These are phyloP conservation scores for Aphelocoma californica DNA, from an alignment of 2,797 vertebrate genomes.

Conservation along the genomic window DNA sequence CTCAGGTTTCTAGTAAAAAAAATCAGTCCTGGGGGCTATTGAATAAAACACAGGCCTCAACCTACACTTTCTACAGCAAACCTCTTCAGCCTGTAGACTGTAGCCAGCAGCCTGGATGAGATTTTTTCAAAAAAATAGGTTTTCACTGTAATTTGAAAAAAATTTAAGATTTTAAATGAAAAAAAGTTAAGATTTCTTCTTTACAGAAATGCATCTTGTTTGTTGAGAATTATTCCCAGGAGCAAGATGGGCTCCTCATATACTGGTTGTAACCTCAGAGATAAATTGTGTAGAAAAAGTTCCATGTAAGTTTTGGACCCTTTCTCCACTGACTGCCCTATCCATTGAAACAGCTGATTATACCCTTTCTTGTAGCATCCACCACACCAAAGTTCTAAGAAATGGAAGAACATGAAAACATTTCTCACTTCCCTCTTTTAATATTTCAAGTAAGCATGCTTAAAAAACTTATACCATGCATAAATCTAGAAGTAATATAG, in stretches of 20 bases:
- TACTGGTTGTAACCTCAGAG: neutral
- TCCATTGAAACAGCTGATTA: neutral
- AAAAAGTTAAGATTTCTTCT: neutral
- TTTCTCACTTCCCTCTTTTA: neutral
- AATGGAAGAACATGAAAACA: neutral
- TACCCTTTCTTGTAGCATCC: neutral
- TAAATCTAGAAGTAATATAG: neutral
- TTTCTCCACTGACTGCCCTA: neutral
- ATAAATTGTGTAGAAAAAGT: neutral
- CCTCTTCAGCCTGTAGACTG: neutral
- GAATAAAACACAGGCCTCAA: neutral
- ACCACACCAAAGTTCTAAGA: neutral
- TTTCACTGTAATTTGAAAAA: neutral
- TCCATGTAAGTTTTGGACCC: neutral
- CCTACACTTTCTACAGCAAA: neutral
- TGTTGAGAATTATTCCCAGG: neutral
- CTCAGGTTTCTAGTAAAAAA: neutral
- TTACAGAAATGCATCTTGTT: neutral
- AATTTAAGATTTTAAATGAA: too few species aligned
- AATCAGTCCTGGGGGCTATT: neutral
- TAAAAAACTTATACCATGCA: neutral
- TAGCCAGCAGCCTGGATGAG: neutral
- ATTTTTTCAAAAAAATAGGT: neutral
- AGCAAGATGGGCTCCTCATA: neutral
- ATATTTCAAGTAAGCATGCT: neutral